Evolutionary conservation across 2,113 vertebrate genomes (phyloP).

Genomic region (Alligator sinensis): DNA sequence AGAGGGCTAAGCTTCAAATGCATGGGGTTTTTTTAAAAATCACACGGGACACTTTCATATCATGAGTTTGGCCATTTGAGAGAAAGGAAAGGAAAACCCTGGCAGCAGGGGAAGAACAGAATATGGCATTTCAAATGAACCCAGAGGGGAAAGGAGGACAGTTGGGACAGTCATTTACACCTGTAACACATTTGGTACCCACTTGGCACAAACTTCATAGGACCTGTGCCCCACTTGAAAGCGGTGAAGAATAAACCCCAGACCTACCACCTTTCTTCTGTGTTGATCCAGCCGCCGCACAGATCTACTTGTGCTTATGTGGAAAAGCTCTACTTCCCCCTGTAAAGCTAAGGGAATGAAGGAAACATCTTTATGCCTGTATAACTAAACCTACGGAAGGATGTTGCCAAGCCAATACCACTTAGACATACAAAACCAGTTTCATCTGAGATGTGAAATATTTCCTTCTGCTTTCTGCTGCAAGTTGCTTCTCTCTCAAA

Average conservation of each 20-base stretch:
- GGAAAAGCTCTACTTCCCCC: too few species aligned
- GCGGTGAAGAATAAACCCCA: not conserved
- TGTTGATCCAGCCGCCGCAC: not conserved
- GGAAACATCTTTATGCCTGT: too few species aligned
- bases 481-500: not conserved
- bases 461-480: not conserved
- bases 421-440: not conserved
- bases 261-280: not conserved
- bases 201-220: not conserved
- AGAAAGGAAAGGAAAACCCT: not conserved
- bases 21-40: not conserved
- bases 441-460: not conserved
- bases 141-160: not conserved
- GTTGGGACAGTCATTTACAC: not conserved
- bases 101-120: not conserved
- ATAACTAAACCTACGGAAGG: too few species aligned
- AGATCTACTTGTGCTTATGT: not conserved
- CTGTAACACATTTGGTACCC: not conserved
- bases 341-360: too few species aligned
- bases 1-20: not conserved
- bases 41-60: not conserved
- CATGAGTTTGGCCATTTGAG: not conserved
- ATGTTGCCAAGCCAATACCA: not conserved
- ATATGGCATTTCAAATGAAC: not conserved
- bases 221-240: not conserved